phyloP scores from a whole-genome alignment of 2,113 vertebrate species.

The Etia nguti region DNA sequence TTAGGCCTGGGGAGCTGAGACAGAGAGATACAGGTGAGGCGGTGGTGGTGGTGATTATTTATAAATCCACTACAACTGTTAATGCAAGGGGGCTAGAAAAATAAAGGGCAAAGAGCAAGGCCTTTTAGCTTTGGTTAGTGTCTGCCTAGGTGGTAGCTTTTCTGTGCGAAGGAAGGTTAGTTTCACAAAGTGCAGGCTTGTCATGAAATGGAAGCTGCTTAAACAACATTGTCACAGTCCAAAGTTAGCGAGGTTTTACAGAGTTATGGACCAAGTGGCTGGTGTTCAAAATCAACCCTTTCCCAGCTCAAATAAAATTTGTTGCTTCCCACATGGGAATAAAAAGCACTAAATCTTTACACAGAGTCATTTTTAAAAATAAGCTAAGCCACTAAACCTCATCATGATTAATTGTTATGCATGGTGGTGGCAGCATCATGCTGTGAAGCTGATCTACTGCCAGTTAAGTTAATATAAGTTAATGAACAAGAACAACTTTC shows the following conservation, averaged over 20 bases:
- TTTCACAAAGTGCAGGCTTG: background rate
- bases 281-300: background rate
- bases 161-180: background rate
- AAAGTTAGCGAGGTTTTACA: background rate
- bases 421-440: background rate
- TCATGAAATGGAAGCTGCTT: background rate
- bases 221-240: background rate
- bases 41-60: background rate
- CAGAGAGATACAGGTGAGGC: background rate
- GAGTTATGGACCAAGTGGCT: background rate
- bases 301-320: background rate
- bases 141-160: background rate
- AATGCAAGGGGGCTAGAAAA: background rate
- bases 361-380: fast-evolving
- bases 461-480: background rate
- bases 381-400: background rate
- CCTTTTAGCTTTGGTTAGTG: background rate
- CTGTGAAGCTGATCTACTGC: background rate
- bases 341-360: background rate
- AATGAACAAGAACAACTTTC: background rate
- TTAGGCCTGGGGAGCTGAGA: background rate
- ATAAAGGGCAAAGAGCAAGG: background rate
- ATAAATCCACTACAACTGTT: background rate
- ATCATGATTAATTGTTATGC: background rate
- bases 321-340: background rate